Base-by-base conservation (phyloP, 2,888 invertebrate species). In the Pedicia rivosa region DNA sequence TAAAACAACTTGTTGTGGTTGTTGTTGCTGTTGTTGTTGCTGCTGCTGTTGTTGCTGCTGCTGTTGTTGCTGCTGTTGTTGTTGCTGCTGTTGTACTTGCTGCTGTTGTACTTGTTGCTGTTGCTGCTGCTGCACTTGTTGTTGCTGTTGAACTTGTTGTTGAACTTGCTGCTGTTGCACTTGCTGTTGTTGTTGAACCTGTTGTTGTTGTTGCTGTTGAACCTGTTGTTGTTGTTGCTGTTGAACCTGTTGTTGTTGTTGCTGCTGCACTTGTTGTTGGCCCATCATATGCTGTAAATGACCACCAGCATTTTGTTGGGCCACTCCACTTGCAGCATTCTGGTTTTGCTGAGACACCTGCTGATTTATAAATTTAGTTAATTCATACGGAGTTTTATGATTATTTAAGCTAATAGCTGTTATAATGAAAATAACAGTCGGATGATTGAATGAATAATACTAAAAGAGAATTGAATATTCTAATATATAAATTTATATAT, bases 1-100 rank as follows among this genome's bases (percentile, higher is more conserved):
- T 40, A 64, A 63, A 42, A 61, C 55, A 10, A 68, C 69, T 54
- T 74, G 77, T 67, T 67, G 25, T 56, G 61, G 40, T 52, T 58
- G 37, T 60, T 47, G 46, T 60, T 57, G 43, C 63, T 32, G 38
- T 40, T 53, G 54, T 24, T 52, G 53, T 37, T 52, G 51, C 33
- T 53, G 52, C 35, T 58, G 59, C 39, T 57, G 57, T 34, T 54
- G 50, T 41, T 60, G 55, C 54, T 59, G 56, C 40, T 60, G 60
- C 40, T 58, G 61, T 46, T 62, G 47, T 44, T 54, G 56, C 55
- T 62, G 40, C 53, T 58, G 37, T 60, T 47, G 46, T 60, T 57
- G 43, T 63, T 32, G 38, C 40, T 53, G 54, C 22, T 52, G 53
- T 37, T 52, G 51, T 35, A 52, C 51, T 35, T 58, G 59, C 39